phyloP scores from a whole-genome alignment of 92 coral and sea anemone genomes.

The Blastomussa wellsi region DNA sequence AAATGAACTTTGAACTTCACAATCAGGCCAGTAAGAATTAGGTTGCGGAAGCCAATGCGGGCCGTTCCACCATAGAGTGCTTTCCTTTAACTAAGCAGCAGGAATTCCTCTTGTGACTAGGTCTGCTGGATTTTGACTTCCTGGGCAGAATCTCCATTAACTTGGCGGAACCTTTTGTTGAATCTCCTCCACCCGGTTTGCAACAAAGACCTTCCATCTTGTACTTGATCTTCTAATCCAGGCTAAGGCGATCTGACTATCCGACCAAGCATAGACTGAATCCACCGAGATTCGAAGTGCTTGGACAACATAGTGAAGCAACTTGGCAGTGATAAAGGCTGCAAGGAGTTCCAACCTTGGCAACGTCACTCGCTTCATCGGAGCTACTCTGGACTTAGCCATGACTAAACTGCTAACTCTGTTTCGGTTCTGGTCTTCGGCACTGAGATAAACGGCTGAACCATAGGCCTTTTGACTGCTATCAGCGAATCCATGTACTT shows the following conservation, averaged over 20 bases:
- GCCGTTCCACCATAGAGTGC: neutral
- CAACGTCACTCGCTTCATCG: neutral
- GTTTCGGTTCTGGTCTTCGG: neutral
- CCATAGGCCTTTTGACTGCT: neutral
- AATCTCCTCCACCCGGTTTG: neutral
- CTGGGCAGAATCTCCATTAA: neutral
- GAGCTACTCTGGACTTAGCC: neutral
- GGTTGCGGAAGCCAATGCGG: too few species aligned
- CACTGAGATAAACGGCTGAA: neutral
- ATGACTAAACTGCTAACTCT: too few species aligned
- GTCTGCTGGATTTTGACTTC: neutral
- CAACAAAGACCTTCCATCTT: neutral
- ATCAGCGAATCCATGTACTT: neutral
- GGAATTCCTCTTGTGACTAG: neutral
- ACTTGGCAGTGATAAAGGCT: neutral
- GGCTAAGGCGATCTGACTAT: slow-evolving; percentile 2
- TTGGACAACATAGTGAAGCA: neutral
- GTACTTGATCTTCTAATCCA: neutral
- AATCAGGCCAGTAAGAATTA: neutral
- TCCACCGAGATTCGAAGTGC: neutral
- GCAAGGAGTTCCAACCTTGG: neutral
- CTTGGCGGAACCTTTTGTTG: neutral
- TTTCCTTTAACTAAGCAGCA: neutral
- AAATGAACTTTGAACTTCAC: neutral
- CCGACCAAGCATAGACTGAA: neutral